phyloP scores from a whole-genome alignment of 2,888 invertebrate genomes.

The Sarcophaga rosellei region DNA sequence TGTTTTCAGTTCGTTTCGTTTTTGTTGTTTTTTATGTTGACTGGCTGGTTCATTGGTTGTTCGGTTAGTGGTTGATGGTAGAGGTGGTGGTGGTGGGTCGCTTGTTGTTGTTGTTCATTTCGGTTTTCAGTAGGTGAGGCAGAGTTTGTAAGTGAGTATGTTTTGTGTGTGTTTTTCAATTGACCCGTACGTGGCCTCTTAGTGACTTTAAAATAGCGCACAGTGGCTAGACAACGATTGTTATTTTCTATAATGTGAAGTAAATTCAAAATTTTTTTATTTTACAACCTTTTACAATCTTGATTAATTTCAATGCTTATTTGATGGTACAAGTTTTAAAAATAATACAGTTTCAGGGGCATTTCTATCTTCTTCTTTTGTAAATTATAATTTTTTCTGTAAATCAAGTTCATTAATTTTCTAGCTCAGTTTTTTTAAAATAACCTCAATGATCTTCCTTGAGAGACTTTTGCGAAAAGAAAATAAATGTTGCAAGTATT shows the following conservation, averaged over 20 bases:
- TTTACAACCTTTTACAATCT: no score
- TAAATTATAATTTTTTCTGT: no score
- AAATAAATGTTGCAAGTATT: no score
- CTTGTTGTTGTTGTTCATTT: slow-evolving; percentile 31
- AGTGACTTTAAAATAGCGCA: slow-evolving; percentile 64
- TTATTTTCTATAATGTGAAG: not conserved
- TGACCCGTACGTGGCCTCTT: slow-evolving; percentile 78
- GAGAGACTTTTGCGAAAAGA: no score
- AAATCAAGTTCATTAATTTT: no score
- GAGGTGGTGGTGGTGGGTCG: not conserved
- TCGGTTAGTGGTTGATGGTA: slow-evolving; percentile 12
- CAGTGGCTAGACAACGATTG: slow-evolving; percentile 35
- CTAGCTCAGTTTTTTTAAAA: no score
- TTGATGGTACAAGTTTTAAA: no score
- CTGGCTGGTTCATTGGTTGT: slow-evolving; percentile 41
- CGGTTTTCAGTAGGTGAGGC: slow-evolving; percentile 64
- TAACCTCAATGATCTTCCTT: no score
- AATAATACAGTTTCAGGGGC: no score
- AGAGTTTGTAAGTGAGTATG: slow-evolving; percentile 69
- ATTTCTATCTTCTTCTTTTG: no score
- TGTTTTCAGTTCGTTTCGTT: slow-evolving; percentile 38
- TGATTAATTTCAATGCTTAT: no score
- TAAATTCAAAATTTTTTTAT: not conserved
- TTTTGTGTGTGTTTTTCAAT: slow-evolving; percentile 70
- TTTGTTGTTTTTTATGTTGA: slow-evolving; percentile 36